A percentile compares a stretch with the other conserved stretches of the same genome.
These are phyloP conservation scores for Troides aeacus DNA, from an alignment of 2,888 invertebrate species.

Conservation along the genomic window DNA sequence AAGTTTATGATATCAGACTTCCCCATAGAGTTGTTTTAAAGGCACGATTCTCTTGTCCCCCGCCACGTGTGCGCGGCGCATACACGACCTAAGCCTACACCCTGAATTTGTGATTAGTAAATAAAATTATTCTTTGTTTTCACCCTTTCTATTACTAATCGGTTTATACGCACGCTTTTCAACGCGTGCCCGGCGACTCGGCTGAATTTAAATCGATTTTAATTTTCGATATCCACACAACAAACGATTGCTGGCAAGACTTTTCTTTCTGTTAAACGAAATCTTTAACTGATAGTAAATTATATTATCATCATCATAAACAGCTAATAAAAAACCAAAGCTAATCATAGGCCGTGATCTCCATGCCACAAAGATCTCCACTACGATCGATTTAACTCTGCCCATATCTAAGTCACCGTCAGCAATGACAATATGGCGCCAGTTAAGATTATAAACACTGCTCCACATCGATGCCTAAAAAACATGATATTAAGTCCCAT, in stretches of 20 bases:
- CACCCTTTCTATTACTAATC: conserved; percentile 72
- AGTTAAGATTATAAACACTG: too few species aligned
- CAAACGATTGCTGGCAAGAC: conserved; percentile 32
- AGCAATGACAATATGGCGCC: too few species aligned
- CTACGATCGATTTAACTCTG: too few species aligned
- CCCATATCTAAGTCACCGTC: too few species aligned
- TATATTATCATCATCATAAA: too few species aligned
- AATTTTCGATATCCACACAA: conserved; percentile 50
- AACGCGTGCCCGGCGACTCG: conserved; percentile 61
- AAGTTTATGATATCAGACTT: conserved; percentile 29
- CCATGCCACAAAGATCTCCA: too few species aligned
- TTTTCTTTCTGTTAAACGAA: too few species aligned
- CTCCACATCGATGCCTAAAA: too few species aligned
- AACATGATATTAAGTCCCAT: too few species aligned
- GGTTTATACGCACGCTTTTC: conserved; percentile 61
- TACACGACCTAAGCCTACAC: conserved; percentile 69
- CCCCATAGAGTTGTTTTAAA: conserved; percentile 50
- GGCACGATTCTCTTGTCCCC: conserved; percentile 75
- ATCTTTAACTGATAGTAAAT: too few species aligned
- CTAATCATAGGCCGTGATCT: too few species aligned
- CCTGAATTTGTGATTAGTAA: conserved; percentile 71
- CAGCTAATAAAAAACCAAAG: too few species aligned
- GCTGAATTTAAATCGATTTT: conserved; percentile 64
- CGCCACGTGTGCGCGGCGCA: conserved; percentile 72
- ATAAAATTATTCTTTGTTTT: conserved; percentile 70